Conservation (phyloP, 2,797 vertebrate species). For the Pseudochromis fuscus region DNA sequence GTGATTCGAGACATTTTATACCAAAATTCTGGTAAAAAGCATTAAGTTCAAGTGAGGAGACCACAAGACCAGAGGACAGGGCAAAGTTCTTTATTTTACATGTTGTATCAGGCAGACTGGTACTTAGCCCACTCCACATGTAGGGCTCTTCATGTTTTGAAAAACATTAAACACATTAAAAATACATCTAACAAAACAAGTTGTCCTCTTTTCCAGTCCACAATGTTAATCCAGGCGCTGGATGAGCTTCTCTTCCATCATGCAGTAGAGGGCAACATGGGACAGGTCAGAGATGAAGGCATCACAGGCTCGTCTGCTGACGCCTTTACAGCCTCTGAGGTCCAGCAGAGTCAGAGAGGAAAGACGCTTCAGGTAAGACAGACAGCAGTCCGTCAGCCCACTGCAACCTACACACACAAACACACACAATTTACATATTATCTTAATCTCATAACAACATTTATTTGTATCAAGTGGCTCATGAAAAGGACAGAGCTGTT, state of each 20-base stretch:
- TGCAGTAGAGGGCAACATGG: conserved; percentile 93
- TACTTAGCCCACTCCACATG: no score
- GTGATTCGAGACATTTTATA: no score
- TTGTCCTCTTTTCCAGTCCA: neutral
- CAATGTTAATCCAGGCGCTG: conserved; percentile 88
- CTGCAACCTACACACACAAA: conserved; percentile 87
- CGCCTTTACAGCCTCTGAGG: conserved; percentile 91
- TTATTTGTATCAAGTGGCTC: no score
- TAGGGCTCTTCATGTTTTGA: no score
- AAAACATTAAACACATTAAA: neutral
- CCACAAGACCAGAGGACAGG: no score
- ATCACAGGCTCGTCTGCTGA: conserved; percentile 93
- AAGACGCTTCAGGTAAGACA: conserved; percentile 92
- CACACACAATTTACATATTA: neutral
- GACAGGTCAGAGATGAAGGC: conserved; percentile 97
- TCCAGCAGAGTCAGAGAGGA: conserved; percentile 92
- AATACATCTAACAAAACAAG: neutral
- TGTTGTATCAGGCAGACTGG: no score
- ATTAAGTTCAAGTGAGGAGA: no score
- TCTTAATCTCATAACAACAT: no score
- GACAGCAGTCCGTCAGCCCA: conserved; percentile 93
- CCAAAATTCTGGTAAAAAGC: no score
- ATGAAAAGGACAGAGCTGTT: no score
- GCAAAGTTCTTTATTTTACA: no score
- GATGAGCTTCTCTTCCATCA: conserved; percentile 97